Conservation (phyloP, 2,888 invertebrate species). For the Dendrolimus pini region DNA sequence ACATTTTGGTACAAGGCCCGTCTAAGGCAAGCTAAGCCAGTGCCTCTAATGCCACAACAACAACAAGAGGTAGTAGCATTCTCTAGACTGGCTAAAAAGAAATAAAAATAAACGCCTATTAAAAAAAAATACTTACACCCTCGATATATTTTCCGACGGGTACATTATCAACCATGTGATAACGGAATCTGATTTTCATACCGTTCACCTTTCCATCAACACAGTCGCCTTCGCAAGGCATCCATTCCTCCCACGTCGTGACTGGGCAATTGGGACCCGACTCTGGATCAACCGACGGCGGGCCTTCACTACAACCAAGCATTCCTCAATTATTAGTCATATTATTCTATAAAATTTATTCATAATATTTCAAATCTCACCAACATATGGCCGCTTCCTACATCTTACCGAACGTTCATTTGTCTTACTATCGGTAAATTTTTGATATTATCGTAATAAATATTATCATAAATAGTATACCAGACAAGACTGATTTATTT, state of each 20-base stretch:
- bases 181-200: conserved; percentile 39
- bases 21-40: too few relatives aligned
- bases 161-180: conserved; percentile 40
- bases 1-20: too few relatives aligned
- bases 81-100: too few relatives aligned
- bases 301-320: conserved; percentile 28
- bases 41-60: too few relatives aligned
- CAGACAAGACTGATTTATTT: too few relatives aligned
- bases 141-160: conserved; percentile 32
- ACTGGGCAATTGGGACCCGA: conserved; percentile 42
- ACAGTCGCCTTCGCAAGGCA: conserved; percentile 48
- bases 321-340: background rate
- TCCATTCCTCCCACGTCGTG: conserved; percentile 55
- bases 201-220: conserved; percentile 34
- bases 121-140: conserved; percentile 18
- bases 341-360: background rate
- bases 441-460: too few relatives aligned
- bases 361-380: too few relatives aligned
- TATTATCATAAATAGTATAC: too few relatives aligned
- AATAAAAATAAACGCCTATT: too few relatives aligned
- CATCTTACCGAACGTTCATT: background rate
- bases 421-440: background rate
- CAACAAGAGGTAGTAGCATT: too few relatives aligned
- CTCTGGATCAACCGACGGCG: conserved; percentile 31
- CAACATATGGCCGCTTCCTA: background rate